A percentile compares a stretch with the other conserved stretches of the same genome.
These are phyloP conservation scores for Folsomia candida DNA, from an alignment of 2,888 invertebrate genomes.

Conservation along the genomic window DNA sequence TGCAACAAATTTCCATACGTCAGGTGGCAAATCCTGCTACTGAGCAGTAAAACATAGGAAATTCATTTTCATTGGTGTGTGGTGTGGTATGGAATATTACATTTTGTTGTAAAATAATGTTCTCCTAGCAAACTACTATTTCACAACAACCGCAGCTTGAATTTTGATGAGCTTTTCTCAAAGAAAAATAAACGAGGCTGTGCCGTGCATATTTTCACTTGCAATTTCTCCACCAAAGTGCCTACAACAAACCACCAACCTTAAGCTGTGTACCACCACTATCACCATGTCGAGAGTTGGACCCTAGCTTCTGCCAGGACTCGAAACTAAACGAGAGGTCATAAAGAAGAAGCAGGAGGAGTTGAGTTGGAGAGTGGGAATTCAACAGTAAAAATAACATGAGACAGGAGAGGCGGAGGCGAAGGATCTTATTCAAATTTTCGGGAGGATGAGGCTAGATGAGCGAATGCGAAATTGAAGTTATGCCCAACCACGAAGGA, in stretches of 20 bases:
- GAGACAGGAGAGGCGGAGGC: neutral
- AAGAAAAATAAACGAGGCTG: neutral
- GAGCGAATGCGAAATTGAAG: conserved; percentile 8
- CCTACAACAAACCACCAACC: neutral
- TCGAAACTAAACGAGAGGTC: neutral
- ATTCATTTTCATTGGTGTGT: neutral
- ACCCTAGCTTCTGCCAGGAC: too few species aligned
- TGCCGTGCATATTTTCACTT: conserved; percentile 4
- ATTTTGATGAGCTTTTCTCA: conserved; percentile 17
- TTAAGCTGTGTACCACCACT: too few species aligned
- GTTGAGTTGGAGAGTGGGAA: too few species aligned
- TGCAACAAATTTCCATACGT: too few species aligned
- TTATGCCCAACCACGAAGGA: conserved; percentile 12
- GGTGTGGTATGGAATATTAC: neutral
- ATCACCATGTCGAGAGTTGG: too few species aligned
- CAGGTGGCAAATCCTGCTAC: too few species aligned
- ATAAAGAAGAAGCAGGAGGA: neutral
- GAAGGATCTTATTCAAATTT: conserved; percentile 16
- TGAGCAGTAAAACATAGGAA: neutral
- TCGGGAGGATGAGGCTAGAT: neutral
- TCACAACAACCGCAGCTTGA: conserved; percentile 6
- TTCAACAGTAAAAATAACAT: neutral
- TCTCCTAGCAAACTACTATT: neutral
- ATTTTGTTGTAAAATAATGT: neutral
- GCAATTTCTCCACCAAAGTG: neutral